Evolutionary conservation across 2,113 vertebrate species (phyloP).

Genomic region (Polyodon spathula): DNA sequence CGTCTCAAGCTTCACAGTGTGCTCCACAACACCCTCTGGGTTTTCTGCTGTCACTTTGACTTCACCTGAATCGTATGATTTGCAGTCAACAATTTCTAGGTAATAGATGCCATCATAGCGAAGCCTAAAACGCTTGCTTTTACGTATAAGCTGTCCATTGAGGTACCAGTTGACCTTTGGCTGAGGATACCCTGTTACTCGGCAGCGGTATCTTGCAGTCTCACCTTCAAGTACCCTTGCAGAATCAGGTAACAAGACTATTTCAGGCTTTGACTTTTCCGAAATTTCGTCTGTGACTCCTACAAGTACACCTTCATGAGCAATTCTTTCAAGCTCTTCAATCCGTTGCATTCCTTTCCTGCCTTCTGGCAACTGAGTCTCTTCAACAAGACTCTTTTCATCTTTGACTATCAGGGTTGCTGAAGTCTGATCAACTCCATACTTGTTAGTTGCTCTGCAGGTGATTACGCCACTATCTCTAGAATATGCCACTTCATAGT

Average conservation of each 20-base stretch:
- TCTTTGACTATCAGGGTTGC: conserved; percentile 93
- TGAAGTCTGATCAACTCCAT: conserved; percentile 84
- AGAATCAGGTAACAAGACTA: conserved; percentile 86
- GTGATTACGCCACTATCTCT: conserved; percentile 92
- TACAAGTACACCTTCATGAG: conserved; percentile 74
- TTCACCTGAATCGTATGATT: conserved; percentile 90
- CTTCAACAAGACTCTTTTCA: conserved; percentile 93
- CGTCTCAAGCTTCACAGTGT: conserved; percentile 87
- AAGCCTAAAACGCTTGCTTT: conserved; percentile 90
- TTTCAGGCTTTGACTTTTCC: conserved; percentile 86
- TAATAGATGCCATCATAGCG: conserved; percentile 94
- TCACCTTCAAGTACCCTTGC: conserved; percentile 77
- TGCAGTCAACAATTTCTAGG: conserved; percentile 86
- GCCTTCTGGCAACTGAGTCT: conserved; percentile 84
- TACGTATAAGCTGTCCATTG: conserved; percentile 91
- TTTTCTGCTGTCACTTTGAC: conserved; percentile 87
- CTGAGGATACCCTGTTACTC: conserved; percentile 86
- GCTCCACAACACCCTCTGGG: conserved; percentile 80
- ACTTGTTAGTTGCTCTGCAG: conserved; percentile 90
- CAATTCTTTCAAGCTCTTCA: conserved; percentile 83
- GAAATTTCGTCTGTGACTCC: conserved; percentile 70
- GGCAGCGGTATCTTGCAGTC: conserved; percentile 81
- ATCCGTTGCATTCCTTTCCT: conserved; percentile 74
- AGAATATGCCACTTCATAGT: conserved; percentile 84
- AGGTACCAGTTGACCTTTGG: conserved; percentile 97